Percentiles rank a stretch among this genome's conserved stretches.
These are phyloP conservation scores for Cettia cetti DNA, from an alignment of 2,113 vertebrate genomes.

Conservation along the genomic window DNA sequence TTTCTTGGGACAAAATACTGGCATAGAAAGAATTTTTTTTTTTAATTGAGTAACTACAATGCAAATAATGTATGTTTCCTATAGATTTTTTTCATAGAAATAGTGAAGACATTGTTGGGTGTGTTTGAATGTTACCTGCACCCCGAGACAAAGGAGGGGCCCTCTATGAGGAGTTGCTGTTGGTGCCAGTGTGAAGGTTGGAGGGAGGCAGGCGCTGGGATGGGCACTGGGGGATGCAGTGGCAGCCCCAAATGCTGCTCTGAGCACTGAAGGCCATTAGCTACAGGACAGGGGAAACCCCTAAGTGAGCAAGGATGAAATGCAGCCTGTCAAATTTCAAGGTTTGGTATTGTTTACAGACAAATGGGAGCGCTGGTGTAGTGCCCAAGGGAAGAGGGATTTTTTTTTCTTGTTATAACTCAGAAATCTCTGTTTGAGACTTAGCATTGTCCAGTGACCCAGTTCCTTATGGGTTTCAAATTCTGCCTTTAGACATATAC, in stretches of 20 bases:
- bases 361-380: neutral
- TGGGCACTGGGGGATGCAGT: neutral
- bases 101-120: neutral
- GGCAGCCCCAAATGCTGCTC: neutral
- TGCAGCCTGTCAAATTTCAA: neutral
- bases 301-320: neutral
- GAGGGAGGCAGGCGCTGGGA: neutral
- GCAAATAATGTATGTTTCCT: neutral
- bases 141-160: neutral
- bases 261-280: neutral
- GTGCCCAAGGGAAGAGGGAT: neutral
- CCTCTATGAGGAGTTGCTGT: neutral
- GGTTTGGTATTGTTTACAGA: slow-evolving; percentile 9
- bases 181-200: neutral
- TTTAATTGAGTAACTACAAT: rapidly evolving
- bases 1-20: neutral
- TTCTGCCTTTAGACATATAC: neutral
- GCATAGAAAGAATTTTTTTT: neutral
- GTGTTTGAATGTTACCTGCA: neutral
- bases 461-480: slow-evolving; percentile 22
- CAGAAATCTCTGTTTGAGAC: neutral
- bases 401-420: neutral
- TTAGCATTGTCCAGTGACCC: slow-evolving; percentile 25
- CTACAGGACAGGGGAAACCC: neutral
- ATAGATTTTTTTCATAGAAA: neutral